A percentile compares a stretch with the other conserved stretches of the same genome.
These are phyloP conservation scores for Tanytarsus gracilentus DNA, from an alignment of 2,888 invertebrate genomes.

Conservation along the genomic window DNA sequence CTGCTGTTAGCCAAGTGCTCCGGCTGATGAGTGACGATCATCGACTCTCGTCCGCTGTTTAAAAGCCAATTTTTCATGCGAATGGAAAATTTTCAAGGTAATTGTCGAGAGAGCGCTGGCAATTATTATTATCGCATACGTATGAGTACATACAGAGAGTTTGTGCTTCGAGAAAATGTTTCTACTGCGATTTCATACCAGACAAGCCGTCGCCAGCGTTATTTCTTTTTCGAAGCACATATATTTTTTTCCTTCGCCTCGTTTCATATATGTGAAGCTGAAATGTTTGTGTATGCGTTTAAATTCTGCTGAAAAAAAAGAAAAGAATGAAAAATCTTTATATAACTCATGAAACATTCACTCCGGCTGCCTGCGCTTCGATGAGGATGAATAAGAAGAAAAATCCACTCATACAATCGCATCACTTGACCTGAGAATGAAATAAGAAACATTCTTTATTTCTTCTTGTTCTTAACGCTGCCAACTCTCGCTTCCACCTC, in stretches of 20 bases:
- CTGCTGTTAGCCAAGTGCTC: no score
- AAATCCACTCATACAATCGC: not conserved
- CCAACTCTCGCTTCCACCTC: no score
- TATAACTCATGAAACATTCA: no score
- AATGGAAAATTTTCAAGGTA: constrained; percentile 27
- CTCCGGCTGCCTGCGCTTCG: not conserved
- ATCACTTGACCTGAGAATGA: constrained; percentile 20
- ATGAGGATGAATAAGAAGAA: not conserved
- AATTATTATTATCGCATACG: no score
- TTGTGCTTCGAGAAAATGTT: not conserved
- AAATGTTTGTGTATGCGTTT: not conserved
- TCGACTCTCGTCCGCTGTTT: not conserved
- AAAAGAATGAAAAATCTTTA: constrained; percentile 11
- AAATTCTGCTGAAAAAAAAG: not conserved
- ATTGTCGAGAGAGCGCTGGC: constrained; percentile 5
- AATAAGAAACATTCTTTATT: constrained; percentile 13
- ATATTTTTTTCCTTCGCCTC: constrained; percentile 1
- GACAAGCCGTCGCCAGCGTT: constrained; percentile 23
- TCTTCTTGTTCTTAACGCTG: not conserved
- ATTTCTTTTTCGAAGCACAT: constrained; percentile 16
- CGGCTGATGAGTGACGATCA: no score
- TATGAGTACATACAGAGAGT: not conserved
- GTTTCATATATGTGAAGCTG: not conserved
- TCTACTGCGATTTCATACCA: not conserved
- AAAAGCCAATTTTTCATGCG: not conserved